Evolutionary conservation across 1,140 invertebrate species (phyloP), one percentile per base, ranked within the genome.

Genomic region (Coptotermes formosanus): DNA sequence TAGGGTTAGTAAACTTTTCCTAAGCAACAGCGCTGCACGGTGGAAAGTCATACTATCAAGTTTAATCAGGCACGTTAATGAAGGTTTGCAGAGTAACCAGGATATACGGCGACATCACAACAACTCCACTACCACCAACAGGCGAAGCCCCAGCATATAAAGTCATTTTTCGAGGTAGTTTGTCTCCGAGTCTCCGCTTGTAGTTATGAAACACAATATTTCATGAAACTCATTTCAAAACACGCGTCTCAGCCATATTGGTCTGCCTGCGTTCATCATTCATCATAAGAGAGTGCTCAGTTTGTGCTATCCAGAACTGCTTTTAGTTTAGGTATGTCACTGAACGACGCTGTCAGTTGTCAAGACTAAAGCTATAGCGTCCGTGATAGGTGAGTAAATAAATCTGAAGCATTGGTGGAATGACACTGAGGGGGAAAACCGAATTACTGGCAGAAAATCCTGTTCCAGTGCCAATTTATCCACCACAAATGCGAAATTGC

Each of bases 11-110:
- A 30, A 75, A 75, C 14, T 59, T 38, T 69, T 21, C 85, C 64
- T 19, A 19, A 7, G 38, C 85, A 32, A 32, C 38, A 25, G 59
- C 84, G 84, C 82, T 83, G 11, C 82, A 11, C 82, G 32, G 32
- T 83, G 23, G 83, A 52, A 55, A 84, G 83, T 45, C 83, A 84
- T 45, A 84, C 44, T 64, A 85, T 85, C 85, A 85, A 85, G 85
- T 59, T 85, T 85, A 69, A 85, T 85, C 85, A 85, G 75, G 45
- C 64, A 85, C 59, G 85, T 85, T 85, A 85, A 85, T 85, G 85
- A 85, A 85, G 64, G 85, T 59, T 45, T 82, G 85, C 75, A 85
- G 52, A 59, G 64, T 85, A 85, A 85, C 85, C 44, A 85, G 85
- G 75, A 85, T 69, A 25, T 85, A 82, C 64, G 85, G n/a, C 44